Base-by-base conservation (phyloP, 2,113 vertebrate species). In the Onychostoma macrolepis region DNA sequence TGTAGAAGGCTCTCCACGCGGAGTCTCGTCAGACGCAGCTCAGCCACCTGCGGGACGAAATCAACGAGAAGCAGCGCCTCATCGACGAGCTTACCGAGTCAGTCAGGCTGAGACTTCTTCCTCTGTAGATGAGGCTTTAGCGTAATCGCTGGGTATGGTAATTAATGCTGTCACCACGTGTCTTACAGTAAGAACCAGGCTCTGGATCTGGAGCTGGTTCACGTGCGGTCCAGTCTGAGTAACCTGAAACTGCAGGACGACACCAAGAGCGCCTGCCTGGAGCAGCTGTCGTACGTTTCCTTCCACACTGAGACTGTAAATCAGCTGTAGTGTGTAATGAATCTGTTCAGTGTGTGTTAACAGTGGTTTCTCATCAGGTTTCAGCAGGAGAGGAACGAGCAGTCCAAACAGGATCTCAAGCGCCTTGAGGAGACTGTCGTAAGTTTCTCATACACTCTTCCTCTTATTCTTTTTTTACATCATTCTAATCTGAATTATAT, bases 401-500 rank as follows among this genome's bases (percentile, higher is more conserved):
- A 97, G 94, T 97, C 97, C 65, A 97, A 97, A 92, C 96, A 98
- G 93, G 97, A 97, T 93, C 95, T 98, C 91, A 97, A 96, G 91
- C 96, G 96, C 88, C 96, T 98, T 93, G 97, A 98, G 95, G 97
- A 98, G 95, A 98, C 97, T 11, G 97, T 98, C n/a, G 97, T 97
- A 88, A 96, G 97, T 96, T 15, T 67, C 48, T n/a, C 28, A 61
- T 30, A 26, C 11, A 10, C 36, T 74, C 15, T 45, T 81, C 10
- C 6, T 75, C 13, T 78, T 19, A 33, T 41, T 38, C 19, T 36
- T 2, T 15, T 36, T 71, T 38, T 21, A 38, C 19, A 5, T 38
- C 19, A 24, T 38, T 38, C 33, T 71, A 17, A 10, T 71, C 67
- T 71, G 48, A 50, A 67, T 67, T n/a, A n/a, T n/a, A n/a, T n/a